Base-by-base conservation (phyloP, 2,888 invertebrate genomes). In the Leuctra nigra region DNA sequence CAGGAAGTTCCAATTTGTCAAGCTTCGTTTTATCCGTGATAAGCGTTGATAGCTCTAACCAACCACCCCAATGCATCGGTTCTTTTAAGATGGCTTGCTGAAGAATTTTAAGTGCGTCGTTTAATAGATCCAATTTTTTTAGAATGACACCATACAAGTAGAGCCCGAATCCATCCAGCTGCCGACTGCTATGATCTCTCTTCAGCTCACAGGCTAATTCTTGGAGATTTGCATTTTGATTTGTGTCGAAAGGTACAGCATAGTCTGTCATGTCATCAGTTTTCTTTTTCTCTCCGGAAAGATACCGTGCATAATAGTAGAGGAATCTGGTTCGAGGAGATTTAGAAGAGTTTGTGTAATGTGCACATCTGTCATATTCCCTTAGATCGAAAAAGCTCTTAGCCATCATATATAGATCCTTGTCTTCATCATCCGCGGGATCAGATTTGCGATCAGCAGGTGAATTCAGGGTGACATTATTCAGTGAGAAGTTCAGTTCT, bases 21-120 rank as follows among this genome's bases (percentile, higher is more conserved):
- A 77, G 65, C 75, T 86, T 87, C 66, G 90, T 88, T 71, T 86
- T 86, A 65, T 91, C 89, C 61, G 84, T 82, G 54, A 97, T 84
- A 1, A 98, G 74, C 7, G 87, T 82, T 0, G 93, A 87, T 13
- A 99, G 74, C 70, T 97, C 96, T 33, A 91, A 77, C 92, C 98
- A 99, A 0, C 96, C 89, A 39, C 92, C 87, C 98, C 98, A 99
- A 59, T 95, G 81, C 66, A 91, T 82, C 0, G 95, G 95, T 55
- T 86, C 83, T 39, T 81, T 77, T 58, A 84, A 81, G 11, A 93
- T 81, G 0, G 95, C 82, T 66, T 90, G 84, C 18, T 88, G 79
- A 39, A 98, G 77, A 48, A 88, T 80, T 62, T 87, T 83, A 22
- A 85, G 81, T 0, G 97, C 94, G 65, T 87, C 82, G 60, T 79